Base-by-base conservation (phyloP, 35 echinoderm and acorn worm genomes). In the Anneissia japonica region DNA sequence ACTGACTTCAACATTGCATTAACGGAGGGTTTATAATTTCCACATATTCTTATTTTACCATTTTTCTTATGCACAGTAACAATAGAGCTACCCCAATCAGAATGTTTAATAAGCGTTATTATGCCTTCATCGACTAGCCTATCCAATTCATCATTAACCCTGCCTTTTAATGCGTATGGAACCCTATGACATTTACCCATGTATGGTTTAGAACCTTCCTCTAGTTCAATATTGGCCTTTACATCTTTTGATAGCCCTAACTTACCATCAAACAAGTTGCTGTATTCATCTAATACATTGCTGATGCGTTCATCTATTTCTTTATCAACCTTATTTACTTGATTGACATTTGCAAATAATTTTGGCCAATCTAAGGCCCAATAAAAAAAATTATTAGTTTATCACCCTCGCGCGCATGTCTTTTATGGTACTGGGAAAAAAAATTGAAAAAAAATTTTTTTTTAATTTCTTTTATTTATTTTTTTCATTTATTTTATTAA, bases 141-240 rank as follows among this genome's bases (percentile, higher is more conserved):
- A 36, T 76, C 74, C 31, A 90, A 45, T 37, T 85, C 81, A 31
- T 85, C 35, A 34, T 90, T 83, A 30, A 85, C 73, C 39, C 46
- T 31, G 33, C 46, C 81, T 40, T 32, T 80, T 39, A 85, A 46
- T 32, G 88, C 88, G 72, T 90, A 85, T 6, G 88, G 80, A 74
- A 89, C 55, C 19, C 79, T 55, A 38, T 75, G 80, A 31, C 78
- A 81, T 32, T 76, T 89, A 32, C 56, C 37, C 73, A 83, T 82
- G 26, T 74, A 64, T 74, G 87, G 87, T 0, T 29, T 81, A 11
- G 79, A 81, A 26, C 75, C 64, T 37, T 12, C 74, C 29, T 37
- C 41, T 76, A 89, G 78, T 37, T 56, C 46, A 29, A 83, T 39
- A 35, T 89, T 81, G 35, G 87, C 79, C 43, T 89, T 82, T 3